Percentiles rank a stretch among this genome's conserved stretches.
Evolutionary conservation across 2,888 invertebrate genomes (phyloP).

Genomic region (Plebejus melissa): DNA sequence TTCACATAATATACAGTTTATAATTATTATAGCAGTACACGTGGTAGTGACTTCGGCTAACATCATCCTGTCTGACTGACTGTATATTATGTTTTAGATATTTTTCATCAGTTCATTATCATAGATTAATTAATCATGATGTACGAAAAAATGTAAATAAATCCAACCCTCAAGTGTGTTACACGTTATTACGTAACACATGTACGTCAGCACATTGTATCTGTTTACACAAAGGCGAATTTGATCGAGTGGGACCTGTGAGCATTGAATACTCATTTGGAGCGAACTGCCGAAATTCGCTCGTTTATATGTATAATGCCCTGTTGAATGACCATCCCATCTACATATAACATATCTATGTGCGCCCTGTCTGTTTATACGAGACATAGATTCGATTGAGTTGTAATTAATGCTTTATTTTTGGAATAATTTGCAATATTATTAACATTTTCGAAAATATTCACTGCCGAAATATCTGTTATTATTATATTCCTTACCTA

Average conservation of each 20-base stretch:
- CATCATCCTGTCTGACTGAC: no score
- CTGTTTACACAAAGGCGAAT: background rate
- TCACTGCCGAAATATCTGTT: no score
- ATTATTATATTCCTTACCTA: no score
- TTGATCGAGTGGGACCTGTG: slow-evolving; percentile 11
- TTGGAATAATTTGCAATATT: background rate
- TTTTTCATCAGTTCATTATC: background rate
- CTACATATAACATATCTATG: slow-evolving; percentile 15
- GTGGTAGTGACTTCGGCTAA: no score
- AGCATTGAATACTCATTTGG: slow-evolving; percentile 17
- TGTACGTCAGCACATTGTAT: background rate
- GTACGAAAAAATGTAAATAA: background rate
- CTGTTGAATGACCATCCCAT: slow-evolving; percentile 5
- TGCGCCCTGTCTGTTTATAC: slow-evolving; percentile 1
- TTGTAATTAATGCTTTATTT: background rate
- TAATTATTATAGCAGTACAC: no score
- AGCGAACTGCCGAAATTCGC: background rate
- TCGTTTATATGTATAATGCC: slow-evolving; percentile 13
- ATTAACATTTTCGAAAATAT: no score
- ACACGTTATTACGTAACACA: background rate
- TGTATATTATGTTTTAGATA: background rate
- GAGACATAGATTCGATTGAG: slow-evolving; percentile 14
- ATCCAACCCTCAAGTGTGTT: background rate
- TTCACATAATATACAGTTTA: no score
- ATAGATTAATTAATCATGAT: background rate